Evolutionary conservation across 2,113 vertebrate genomes (phyloP).

Genomic region (Charina bottae): DNA sequence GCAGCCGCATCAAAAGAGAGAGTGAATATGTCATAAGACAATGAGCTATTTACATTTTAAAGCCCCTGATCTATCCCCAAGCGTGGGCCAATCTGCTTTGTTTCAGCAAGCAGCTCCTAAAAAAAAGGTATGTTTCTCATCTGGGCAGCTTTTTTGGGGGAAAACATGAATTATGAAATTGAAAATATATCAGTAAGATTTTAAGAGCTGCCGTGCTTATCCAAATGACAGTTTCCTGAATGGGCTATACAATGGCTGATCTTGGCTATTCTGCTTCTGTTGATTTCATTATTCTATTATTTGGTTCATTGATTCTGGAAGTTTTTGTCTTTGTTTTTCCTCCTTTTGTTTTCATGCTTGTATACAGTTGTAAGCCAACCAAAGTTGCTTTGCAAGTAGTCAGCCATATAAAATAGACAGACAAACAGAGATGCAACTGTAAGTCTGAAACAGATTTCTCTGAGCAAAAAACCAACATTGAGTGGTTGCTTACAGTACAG

Average conservation of each 20-base stretch:
- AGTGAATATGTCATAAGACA: background rate
- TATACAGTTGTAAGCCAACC: background rate
- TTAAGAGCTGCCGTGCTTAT: background rate
- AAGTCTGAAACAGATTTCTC: slow-evolving; percentile 50
- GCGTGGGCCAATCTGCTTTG: background rate
- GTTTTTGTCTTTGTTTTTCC: background rate
- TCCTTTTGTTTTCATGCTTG: background rate
- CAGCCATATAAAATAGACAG: no score
- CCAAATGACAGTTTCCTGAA: no score
- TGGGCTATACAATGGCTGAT: background rate
- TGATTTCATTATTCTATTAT: background rate
- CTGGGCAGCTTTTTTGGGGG: slow-evolving; percentile 18
- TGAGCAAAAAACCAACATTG: slow-evolving; percentile 45
- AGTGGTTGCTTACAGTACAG: slow-evolving; percentile 41
- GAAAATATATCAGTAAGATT: slow-evolving; percentile 37
- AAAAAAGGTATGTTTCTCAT: background rate
- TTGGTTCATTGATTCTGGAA: background rate
- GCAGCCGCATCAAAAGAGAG: background rate
- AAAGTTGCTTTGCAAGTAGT: background rate
- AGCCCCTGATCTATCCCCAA: background rate
- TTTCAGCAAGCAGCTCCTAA: background rate
- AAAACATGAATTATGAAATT: slow-evolving; percentile 14
- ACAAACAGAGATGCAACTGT: background rate
- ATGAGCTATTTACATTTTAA: background rate
- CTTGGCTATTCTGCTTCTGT: background rate